A percentile compares a stretch with the other conserved stretches of the same genome.
Evolutionary conservation across 2,797 vertebrate species (phyloP).

Genomic region (Squalus acanthias): DNA sequence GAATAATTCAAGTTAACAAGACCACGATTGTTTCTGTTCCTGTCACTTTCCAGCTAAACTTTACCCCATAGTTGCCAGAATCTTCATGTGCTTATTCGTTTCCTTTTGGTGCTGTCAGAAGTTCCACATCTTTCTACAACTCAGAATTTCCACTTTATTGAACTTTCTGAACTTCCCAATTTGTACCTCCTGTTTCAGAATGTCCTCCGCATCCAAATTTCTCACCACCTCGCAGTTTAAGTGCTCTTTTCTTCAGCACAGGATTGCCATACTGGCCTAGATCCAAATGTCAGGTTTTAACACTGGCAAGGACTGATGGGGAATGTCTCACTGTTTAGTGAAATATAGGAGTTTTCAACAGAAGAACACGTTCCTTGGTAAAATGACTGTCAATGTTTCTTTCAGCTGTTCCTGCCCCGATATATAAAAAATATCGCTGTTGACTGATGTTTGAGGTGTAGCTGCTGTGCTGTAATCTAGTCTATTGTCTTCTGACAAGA

Average conservation of each 20-base stretch:
- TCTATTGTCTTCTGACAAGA: neutral
- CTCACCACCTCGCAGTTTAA: neutral
- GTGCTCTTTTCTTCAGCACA: neutral
- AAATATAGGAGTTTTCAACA: neutral
- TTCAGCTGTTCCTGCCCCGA: neutral
- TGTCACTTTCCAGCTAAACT: neutral
- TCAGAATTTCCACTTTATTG: slow-evolving; percentile 25
- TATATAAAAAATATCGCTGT: neutral
- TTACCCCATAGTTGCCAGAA: neutral
- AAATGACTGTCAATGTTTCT: neutral
- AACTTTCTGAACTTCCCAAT: slow-evolving; percentile 21
- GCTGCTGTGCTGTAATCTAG: neutral
- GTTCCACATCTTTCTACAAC: slow-evolving; percentile 21
- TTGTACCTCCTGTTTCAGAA: neutral
- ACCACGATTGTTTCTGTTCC: slow-evolving; percentile 7
- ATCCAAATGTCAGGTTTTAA: neutral
- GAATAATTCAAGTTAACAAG: neutral
- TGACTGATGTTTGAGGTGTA: neutral
- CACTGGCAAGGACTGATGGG: neutral
- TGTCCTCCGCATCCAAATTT: neutral
- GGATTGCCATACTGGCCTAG: neutral
- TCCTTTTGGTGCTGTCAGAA: slow-evolving; percentile 20
- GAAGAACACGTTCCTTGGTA: neutral
- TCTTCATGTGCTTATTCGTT: neutral
- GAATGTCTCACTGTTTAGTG: neutral